Percentiles rank a stretch among this genome's conserved stretches.
Evolutionary conservation across 2,888 invertebrate species (phyloP).

Genomic region (Platerodrilus igneus): DNA sequence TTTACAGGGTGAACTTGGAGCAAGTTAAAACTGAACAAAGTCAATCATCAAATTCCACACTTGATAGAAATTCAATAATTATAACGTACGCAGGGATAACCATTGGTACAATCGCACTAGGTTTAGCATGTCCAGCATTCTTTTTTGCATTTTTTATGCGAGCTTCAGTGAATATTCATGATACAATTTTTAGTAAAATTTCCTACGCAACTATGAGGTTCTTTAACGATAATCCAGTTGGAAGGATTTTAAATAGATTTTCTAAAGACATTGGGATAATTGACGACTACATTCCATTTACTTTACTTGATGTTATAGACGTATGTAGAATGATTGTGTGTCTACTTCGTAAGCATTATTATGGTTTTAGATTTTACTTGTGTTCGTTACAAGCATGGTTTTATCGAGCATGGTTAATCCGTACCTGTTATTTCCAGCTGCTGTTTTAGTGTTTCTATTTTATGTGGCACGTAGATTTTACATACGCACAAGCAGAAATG

Average conservation of each 20-base stretch:
- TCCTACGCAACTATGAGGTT: conserved; percentile 42
- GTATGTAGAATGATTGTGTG: too few species aligned
- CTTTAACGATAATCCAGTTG: conserved; percentile 42
- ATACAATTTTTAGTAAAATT: conserved; percentile 38
- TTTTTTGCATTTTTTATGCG: conserved; percentile 41
- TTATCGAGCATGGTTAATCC: conserved; percentile 67
- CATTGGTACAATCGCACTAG: conserved; percentile 43
- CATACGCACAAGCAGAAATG: conserved; percentile 66
- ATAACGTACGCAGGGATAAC: conserved; percentile 50
- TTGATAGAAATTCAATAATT: conserved; percentile 36
- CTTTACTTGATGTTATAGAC: conserved; percentile 40
- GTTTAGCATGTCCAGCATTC: conserved; percentile 38
- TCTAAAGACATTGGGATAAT: conserved; percentile 53
- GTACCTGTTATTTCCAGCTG: conserved; percentile 60
- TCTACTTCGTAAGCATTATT: not conserved
- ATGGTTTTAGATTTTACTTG: conserved; percentile 40
- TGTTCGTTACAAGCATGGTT: conserved; percentile 63
- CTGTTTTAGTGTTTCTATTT: conserved; percentile 59
- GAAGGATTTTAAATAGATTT: conserved; percentile 45
- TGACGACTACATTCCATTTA: conserved; percentile 56
- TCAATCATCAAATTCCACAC: too few species aligned
- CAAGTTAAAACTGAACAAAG: conserved; percentile 33
- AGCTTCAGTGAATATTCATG: conserved; percentile 41
- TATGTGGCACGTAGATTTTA: conserved; percentile 62
- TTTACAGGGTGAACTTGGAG: conserved; percentile 39